A percentile compares a stretch with the other conserved stretches of the same genome.
These are phyloP conservation scores for Thalassarche chlororhynchos DNA, from an alignment of 2,113 vertebrate species.

Conservation along the genomic window DNA sequence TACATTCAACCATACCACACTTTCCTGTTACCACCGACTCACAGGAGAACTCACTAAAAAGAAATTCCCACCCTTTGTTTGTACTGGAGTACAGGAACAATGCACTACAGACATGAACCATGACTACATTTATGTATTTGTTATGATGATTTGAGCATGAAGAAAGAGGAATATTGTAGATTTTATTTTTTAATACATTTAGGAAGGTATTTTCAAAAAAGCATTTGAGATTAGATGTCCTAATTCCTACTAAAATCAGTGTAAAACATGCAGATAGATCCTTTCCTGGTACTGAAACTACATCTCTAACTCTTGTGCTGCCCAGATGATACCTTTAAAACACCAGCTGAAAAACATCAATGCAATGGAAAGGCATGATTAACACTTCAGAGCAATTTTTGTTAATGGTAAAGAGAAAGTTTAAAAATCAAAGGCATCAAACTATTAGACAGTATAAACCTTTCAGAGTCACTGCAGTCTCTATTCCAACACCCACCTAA, in stretches of 20 bases:
- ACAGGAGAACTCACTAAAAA: neutral
- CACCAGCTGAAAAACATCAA: neutral
- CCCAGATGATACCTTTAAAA: neutral
- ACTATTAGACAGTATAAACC: neutral
- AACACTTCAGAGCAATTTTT: neutral
- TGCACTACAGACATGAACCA: neutral
- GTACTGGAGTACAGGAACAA: neutral
- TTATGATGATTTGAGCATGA: neutral
- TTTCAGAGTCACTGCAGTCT: neutral
- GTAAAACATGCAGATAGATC: neutral
- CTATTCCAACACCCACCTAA: neutral
- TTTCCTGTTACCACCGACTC: neutral
- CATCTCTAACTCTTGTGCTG: neutral
- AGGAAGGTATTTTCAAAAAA: neutral
- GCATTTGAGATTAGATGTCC: neutral
- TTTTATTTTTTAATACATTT: neutral
- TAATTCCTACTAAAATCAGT: constrained; percentile 1
- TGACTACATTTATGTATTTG: neutral
- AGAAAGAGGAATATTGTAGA: neutral
- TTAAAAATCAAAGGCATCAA: neutral
- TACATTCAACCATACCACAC: neutral
- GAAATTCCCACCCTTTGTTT: neutral
- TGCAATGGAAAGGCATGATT: neutral
- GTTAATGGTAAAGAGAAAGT: neutral
- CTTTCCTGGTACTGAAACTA: neutral